phyloP scores from a whole-genome alignment of 1,140 invertebrate species.

The Zophobas atratus region DNA sequence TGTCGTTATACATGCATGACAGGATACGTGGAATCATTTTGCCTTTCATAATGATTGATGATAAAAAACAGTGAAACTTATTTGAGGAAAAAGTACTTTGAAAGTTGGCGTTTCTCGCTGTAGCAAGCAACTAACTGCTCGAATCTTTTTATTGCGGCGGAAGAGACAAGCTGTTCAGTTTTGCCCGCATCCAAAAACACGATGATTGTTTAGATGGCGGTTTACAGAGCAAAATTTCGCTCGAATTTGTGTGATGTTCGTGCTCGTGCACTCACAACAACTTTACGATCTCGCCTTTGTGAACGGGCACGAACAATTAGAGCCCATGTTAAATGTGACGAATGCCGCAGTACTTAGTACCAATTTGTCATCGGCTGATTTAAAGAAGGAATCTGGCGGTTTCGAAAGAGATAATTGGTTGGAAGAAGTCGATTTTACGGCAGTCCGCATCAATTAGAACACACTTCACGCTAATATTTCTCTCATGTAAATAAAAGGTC shows the following conservation, averaged over 20 bases:
- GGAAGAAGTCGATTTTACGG: conserved; percentile 41
- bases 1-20: no score
- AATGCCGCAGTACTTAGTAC: conserved; percentile 16
- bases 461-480: conserved; percentile 44
- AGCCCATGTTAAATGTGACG: conserved; percentile 3
- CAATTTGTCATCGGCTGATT: conserved; percentile 39
- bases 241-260: background rate
- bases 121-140: no score
- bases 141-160: no score
- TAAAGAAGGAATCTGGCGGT: conserved; percentile 10
- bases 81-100: no score
- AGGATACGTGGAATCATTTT: no score
- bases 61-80: no score
- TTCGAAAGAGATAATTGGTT: conserved; percentile 43
- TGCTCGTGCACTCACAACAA: background rate
- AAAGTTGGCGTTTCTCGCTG: no score
- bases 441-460: conserved; percentile 43
- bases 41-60: no score
- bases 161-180: no score
- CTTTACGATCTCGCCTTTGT: background rate
- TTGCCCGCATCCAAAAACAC: background rate
- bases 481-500: conserved; percentile 44
- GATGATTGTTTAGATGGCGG: background rate
- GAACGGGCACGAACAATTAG: conserved; percentile 3
- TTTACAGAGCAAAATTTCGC: background rate